phyloP scores from a whole-genome alignment of 2,113 vertebrate species.

The Meles meles region DNA sequence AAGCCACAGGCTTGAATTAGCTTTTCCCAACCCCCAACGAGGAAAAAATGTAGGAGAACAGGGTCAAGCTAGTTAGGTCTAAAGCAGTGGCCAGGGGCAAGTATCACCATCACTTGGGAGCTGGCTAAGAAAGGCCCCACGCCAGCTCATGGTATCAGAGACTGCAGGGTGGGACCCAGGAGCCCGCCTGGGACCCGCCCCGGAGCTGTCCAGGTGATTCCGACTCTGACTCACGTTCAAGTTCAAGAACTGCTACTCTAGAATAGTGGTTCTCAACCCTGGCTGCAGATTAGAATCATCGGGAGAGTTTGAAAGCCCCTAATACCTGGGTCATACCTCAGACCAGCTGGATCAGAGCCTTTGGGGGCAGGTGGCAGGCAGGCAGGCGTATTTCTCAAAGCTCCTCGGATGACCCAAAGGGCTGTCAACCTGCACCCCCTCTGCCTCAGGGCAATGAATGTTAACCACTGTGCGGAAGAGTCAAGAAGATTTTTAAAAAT shows the following conservation, averaged over 20 bases:
- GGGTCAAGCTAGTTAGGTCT: not conserved
- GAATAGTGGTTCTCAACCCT: not conserved
- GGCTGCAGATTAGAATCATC: not conserved
- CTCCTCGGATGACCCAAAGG: not conserved
- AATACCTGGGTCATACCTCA: not conserved
- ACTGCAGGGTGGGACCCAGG: too few species aligned
- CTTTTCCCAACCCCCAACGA: not conserved
- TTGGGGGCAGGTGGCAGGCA: not conserved
- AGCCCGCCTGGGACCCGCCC: too few species aligned
- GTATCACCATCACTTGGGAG: not conserved
- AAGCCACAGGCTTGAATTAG: not conserved
- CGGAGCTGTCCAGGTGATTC: not conserved
- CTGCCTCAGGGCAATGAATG: not conserved
- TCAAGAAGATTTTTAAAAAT: not conserved
- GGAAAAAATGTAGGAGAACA: not conserved
- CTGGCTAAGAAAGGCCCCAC: not conserved
- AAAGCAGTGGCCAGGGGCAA: not conserved
- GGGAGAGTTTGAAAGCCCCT: not conserved
- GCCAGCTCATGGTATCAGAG: not conserved
- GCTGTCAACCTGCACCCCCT: not conserved
- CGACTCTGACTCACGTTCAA: not conserved
- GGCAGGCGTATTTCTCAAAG: not conserved
- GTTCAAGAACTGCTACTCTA: not conserved
- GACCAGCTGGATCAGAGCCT: too few species aligned
- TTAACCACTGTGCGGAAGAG: rapidly evolving